phyloP scores from a whole-genome alignment of 2,888 invertebrate genomes.

The Tanytarsus gracilentus region DNA sequence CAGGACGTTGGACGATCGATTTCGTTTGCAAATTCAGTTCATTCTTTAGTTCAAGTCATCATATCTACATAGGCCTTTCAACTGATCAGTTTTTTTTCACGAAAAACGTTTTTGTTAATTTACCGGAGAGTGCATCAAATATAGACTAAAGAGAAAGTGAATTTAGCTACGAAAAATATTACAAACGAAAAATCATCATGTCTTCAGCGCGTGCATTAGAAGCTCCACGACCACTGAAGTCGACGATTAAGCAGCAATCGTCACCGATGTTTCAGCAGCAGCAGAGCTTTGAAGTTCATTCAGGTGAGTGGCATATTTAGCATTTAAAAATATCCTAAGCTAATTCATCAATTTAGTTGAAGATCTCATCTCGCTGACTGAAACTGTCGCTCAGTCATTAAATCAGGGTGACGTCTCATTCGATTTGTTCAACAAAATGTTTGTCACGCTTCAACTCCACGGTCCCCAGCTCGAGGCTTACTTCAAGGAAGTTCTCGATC shows the following conservation, averaged over 20 bases:
- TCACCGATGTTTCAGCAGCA: slow-evolving; percentile 49
- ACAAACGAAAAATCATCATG: slow-evolving; percentile 34
- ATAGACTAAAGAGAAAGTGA: slow-evolving; percentile 8
- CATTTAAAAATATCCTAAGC: neutral
- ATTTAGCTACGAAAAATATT: neutral
- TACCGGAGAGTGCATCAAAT: no score
- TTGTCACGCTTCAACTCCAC: slow-evolving; percentile 70
- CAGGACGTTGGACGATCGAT: no score
- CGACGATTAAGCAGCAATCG: slow-evolving; percentile 41
- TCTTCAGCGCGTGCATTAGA: slow-evolving; percentile 59
- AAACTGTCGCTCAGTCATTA: slow-evolving; percentile 68
- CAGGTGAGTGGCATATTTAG: slow-evolving; percentile 29
- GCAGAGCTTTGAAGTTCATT: slow-evolving; percentile 42
- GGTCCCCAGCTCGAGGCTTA: slow-evolving; percentile 72
- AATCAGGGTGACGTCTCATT: slow-evolving; percentile 62
- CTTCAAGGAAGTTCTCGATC: slow-evolving; percentile 77
- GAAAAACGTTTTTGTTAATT: no score
- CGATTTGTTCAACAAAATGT: slow-evolving; percentile 66
- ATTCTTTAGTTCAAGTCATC: no score
- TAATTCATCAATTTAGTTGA: slow-evolving; percentile 52
- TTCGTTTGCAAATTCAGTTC: no score
- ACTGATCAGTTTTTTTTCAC: no score
- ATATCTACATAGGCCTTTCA: no score
- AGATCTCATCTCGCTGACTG: slow-evolving; percentile 72
- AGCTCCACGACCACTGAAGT: slow-evolving; percentile 63